These are phyloP conservation scores for Portunus trituberculatus DNA, from an alignment of 1,140 invertebrate species.

Conservation along the genomic window DNA sequence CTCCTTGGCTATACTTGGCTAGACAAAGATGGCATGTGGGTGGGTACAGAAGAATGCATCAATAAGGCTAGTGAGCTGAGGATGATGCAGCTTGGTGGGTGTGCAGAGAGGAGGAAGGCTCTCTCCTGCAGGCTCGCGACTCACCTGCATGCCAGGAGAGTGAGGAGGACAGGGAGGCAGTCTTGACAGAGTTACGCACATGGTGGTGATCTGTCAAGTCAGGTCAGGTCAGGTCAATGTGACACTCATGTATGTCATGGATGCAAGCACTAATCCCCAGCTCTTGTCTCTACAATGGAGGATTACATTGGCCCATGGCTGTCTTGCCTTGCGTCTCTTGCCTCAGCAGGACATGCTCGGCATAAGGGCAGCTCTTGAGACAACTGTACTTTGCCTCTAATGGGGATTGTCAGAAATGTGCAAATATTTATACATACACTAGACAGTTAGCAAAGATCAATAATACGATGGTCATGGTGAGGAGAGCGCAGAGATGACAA, in stretches of 20 bases:
- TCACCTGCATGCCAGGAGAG: constrained; percentile 78
- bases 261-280: constrained; percentile 72
- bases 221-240: constrained; percentile 75
- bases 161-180: constrained; percentile 76
- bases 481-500: constrained; percentile 29
- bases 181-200: constrained; percentile 78
- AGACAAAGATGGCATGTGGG: constrained; percentile 56
- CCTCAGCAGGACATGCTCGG: constrained; percentile 59
- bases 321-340: constrained; percentile 61
- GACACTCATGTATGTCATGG: constrained; percentile 61
- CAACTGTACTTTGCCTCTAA: constrained; percentile 8
- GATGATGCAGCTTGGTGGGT: constrained; percentile 53
- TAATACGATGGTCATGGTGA: neutral
- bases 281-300: constrained; percentile 67
- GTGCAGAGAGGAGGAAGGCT: constrained; percentile 57
- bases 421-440: constrained; percentile 24
- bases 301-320: constrained; percentile 62
- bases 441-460: constrained; percentile 9
- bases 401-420: neutral
- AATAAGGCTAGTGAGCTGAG: constrained; percentile 71
- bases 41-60: constrained; percentile 67
- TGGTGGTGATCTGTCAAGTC: constrained; percentile 77
- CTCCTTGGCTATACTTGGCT: constrained; percentile 32
- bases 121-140: constrained; percentile 67
- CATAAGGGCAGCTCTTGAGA: constrained; percentile 26